Evolutionary conservation across 2,113 vertebrate species (phyloP).

Genomic region (Hystrix cristata): DNA sequence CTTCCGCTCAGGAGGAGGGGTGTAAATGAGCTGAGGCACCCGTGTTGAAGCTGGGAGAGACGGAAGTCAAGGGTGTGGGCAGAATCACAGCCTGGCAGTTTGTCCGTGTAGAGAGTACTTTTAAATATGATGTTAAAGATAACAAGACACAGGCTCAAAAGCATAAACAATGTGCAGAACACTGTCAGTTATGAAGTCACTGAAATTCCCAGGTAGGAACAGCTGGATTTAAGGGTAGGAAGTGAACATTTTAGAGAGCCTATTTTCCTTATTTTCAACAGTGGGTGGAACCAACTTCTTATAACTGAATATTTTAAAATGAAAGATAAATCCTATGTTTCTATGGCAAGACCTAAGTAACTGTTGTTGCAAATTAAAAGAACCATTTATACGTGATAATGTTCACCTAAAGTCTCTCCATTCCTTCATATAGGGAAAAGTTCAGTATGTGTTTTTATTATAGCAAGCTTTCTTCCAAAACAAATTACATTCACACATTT

Average conservation of each 20-base stretch:
- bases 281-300: not conserved
- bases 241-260: not conserved
- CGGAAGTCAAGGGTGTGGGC: fast-evolving
- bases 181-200: not conserved
- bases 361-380: conserved; percentile 3
- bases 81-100: not conserved
- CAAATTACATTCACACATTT: not conserved
- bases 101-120: not conserved
- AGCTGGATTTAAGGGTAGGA: not conserved
- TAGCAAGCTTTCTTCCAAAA: not conserved
- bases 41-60: fast-evolving
- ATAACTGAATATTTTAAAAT: not conserved
- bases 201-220: not conserved
- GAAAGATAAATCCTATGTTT: not conserved
- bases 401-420: not conserved
- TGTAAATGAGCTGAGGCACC: fast-evolving
- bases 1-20: not conserved
- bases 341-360: not conserved
- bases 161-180: not conserved
- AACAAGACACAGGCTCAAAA: not conserved
- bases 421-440: not conserved
- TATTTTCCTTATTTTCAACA: not conserved
- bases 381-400: not conserved
- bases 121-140: not conserved
- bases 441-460: not conserved